Conservation (phyloP, 2,113 vertebrate species). For the Callorhinus ursinus region DNA sequence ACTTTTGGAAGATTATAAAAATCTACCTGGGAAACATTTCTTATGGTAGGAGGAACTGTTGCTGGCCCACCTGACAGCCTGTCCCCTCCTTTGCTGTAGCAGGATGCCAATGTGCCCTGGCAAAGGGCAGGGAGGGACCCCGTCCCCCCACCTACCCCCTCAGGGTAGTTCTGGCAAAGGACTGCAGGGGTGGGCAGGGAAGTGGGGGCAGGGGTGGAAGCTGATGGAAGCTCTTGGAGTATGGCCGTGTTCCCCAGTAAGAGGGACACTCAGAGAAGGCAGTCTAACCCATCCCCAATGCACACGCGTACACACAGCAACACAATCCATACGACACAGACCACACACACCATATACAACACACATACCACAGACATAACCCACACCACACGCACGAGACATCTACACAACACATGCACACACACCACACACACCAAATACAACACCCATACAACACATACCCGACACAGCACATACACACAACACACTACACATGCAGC, state of each 20-base stretch:
- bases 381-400: background rate
- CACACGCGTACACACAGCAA: background rate
- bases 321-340: background rate
- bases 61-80: background rate
- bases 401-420: background rate
- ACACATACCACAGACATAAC: background rate
- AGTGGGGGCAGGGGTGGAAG: background rate
- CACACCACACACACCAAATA: background rate
- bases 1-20: background rate
- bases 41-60: too few relatives aligned
- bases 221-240: background rate
- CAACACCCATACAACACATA: background rate
- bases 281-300: too few relatives aligned
- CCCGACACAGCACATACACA: background rate
- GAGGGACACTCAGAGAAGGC: background rate
- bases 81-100: background rate
- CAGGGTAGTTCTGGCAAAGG: background rate
- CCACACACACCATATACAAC: background rate
- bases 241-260: too few relatives aligned
- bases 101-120: background rate
- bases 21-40: background rate
- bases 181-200: too few relatives aligned
- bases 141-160: too few relatives aligned
- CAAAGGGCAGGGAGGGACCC: too few relatives aligned
- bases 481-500: background rate